Base-by-base conservation (phyloP, 2,797 vertebrate genomes). In the Coracias cyanogaster region DNA sequence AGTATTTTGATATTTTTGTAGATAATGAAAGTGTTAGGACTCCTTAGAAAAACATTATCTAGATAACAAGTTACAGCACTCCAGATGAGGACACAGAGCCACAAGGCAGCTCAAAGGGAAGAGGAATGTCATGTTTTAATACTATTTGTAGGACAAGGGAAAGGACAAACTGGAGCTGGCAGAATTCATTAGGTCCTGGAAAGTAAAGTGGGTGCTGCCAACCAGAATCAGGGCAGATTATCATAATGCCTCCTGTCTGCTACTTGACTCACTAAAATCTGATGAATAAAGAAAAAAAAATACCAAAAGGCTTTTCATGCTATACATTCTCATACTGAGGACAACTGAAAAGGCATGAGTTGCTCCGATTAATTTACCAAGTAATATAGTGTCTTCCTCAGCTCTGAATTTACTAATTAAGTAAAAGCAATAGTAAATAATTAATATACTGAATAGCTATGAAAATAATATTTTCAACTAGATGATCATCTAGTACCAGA, bases 381-480 rank as follows among this genome's bases (percentile, higher is more conserved):
- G 15, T 72, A 57, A 62, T 37, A 13, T 4, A 37, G 6, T 51
- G 31, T 48, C 82, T 93, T 86, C 12, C 29, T 82, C 24, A 76
- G 35, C 45, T 90, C 46, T 82, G 49, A 67, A 66, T 76, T 77
- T 93, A 48, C 20, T 62, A 78, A 61, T 74, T 18, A 45, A 89
- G 4, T 45, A 79, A 92, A 85, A 6, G 12, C 12, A 78, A 58
- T 39, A 72, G 12, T 35, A 89, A 84, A 89, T 70, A 55, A 81
- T 46, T 74, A 48, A 62, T 84, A 86, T 45, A 62, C 39, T 55
- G 43, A 73, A 79, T 52, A 84, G 7, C 13, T 43, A 81, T 65
- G n/a, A 39, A 93, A 90, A 69, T 52, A 88, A 45, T 66, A 76
- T 72, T 92, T 91, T 95, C 61, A 84, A 14, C 62, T 73, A 81